phyloP scores from a whole-genome alignment of 2,113 vertebrate genomes.

The Tor tambroides region DNA sequence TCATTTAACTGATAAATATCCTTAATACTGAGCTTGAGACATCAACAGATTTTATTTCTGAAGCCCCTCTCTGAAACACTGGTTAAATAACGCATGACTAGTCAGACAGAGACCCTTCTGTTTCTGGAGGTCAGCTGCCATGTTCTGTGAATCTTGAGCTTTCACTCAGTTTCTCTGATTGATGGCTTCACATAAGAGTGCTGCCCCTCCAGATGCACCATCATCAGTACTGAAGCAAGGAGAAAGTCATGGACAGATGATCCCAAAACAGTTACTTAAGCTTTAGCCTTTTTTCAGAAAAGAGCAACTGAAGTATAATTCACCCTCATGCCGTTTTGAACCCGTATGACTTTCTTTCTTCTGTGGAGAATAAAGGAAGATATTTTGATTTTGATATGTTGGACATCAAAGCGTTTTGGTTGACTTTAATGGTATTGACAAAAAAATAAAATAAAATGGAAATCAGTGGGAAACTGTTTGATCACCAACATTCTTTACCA shows the following conservation, averaged over 20 bases:
- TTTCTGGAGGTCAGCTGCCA: neutral
- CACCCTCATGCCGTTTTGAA: neutral
- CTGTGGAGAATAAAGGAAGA: neutral
- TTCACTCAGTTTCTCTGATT: slow-evolving; percentile 32
- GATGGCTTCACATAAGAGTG: slow-evolving; percentile 26
- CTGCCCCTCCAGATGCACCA: neutral
- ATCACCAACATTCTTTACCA: too few relatives aligned
- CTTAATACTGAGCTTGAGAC: neutral
- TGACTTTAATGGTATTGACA: neutral
- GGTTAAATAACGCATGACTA: slow-evolving; percentile 1
- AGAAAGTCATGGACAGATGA: neutral
- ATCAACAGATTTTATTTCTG: neutral
- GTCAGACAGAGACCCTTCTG: neutral
- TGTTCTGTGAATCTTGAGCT: slow-evolving; percentile 31
- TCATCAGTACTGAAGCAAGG: slow-evolving; percentile 20
- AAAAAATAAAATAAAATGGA: too few relatives aligned
- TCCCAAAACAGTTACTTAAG: neutral
- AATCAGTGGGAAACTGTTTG: neutral
- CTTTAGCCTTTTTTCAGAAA: neutral
- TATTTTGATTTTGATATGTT: too few relatives aligned
- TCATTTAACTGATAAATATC: neutral
- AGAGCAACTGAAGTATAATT: too few relatives aligned
- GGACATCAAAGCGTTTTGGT: too few relatives aligned
- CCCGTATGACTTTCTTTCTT: neutral
- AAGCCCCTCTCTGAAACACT: neutral